phyloP scores from a whole-genome alignment of 2,113 vertebrate species.

The Semnornis frantzii region DNA sequence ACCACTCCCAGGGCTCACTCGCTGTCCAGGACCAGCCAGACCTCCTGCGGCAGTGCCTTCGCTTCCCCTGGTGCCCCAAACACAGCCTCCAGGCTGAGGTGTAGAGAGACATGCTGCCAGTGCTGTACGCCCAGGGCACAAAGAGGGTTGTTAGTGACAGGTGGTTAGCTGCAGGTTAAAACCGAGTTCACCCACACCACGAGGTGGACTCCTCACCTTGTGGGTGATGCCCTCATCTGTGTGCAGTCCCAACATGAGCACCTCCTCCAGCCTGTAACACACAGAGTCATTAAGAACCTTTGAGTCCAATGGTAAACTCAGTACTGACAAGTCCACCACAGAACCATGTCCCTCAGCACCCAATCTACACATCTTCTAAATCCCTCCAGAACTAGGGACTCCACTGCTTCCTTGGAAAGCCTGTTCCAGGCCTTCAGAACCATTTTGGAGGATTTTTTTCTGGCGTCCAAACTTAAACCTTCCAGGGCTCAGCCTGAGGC shows the following conservation, averaged over 20 bases:
- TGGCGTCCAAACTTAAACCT: not conserved
- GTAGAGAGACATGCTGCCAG: constrained; percentile 82
- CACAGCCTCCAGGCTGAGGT: constrained; percentile 69
- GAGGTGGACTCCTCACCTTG: constrained; percentile 71
- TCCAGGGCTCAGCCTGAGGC: not conserved
- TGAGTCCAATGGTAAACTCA: not conserved
- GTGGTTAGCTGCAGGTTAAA: fast-evolving
- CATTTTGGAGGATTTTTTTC: not conserved
- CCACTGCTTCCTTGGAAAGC: not conserved
- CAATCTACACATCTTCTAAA: not conserved
- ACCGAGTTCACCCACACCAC: fast-evolving
- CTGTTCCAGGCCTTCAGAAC: not conserved
- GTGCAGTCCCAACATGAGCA: constrained; percentile 89
- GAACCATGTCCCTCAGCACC: not conserved
- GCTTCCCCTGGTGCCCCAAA: constrained; percentile 76
- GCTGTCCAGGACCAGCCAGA: constrained; percentile 81
- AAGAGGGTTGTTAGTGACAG: fast-evolving
- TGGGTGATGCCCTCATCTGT: constrained; percentile 83
- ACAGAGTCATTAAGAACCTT: not conserved
- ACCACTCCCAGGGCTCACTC: constrained; percentile 61
- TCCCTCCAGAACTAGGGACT: not conserved
- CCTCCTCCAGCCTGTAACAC: constrained; percentile 85
- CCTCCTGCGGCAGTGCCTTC: constrained; percentile 63
- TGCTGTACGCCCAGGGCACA: constrained; percentile 70
- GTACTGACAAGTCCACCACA: not conserved